Evolutionary conservation across 2,888 invertebrate species (phyloP).

Genomic region (Mimachlamys varia): DNA sequence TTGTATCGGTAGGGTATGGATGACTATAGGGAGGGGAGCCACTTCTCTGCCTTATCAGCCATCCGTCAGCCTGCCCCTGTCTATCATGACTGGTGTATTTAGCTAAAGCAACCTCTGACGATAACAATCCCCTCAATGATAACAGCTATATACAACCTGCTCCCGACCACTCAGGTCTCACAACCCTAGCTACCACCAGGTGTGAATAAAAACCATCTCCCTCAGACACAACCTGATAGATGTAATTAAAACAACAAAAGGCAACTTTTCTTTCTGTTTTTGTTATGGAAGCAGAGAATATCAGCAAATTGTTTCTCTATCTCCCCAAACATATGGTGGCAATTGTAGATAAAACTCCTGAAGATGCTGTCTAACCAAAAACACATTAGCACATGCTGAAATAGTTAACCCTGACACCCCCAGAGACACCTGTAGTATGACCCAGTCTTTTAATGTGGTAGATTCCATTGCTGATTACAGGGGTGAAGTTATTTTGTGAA

Average conservation of each 20-base stretch:
- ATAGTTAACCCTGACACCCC: constrained; percentile 18
- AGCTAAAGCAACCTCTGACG: constrained; percentile 1
- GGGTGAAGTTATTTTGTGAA: constrained; percentile 1
- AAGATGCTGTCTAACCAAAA: constrained; percentile 9
- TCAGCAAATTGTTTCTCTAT: constrained; percentile 18
- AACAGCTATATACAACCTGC: constrained; percentile 1
- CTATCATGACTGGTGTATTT: constrained; percentile 25
- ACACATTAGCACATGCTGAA: constrained; percentile 33
- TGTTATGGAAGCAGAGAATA: background rate
- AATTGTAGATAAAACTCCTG: background rate
- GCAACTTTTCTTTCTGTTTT: background rate
- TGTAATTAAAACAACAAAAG: constrained; percentile 34
- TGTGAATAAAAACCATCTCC: background rate
- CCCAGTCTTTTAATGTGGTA: constrained; percentile 7
- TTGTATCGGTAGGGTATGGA: background rate
- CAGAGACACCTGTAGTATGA: background rate
- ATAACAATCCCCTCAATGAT: background rate
- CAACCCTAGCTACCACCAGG: constrained; percentile 6
- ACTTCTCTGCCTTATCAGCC: background rate
- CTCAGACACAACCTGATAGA: background rate
- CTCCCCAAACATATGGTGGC: constrained; percentile 5
- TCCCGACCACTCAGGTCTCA: background rate
- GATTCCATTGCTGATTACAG: background rate
- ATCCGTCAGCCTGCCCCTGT: background rate
- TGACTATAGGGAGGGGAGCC: background rate